phyloP scores from a whole-genome alignment of 2,113 vertebrate genomes.

The Pleuronectes platessa region DNA sequence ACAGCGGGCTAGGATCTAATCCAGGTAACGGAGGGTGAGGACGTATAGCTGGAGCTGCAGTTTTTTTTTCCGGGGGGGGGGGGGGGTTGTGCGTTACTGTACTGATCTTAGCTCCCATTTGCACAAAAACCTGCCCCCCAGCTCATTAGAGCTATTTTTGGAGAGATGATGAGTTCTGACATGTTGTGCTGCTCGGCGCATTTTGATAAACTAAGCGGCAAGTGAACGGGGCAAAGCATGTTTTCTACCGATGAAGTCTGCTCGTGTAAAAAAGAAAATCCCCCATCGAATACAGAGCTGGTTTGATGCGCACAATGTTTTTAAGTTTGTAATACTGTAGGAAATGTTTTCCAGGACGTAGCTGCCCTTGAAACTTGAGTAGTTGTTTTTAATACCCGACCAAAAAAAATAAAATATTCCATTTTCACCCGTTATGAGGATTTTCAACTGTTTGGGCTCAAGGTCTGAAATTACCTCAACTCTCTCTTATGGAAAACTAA shows the following conservation, averaged over 20 bases:
- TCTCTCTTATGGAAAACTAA: slow-evolving; percentile 33
- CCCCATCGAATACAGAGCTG: neutral
- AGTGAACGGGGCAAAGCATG: slow-evolving; percentile 32
- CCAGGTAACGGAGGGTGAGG: slow-evolving; percentile 52
- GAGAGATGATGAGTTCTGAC: slow-evolving; percentile 59
- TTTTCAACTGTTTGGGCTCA: slow-evolving; percentile 5
- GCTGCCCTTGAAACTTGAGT: slow-evolving; percentile 5
- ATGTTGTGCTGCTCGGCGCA: slow-evolving; percentile 38
- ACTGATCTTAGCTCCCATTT: slow-evolving; percentile 50
- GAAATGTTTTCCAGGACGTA: slow-evolving; percentile 9
- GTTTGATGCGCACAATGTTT: slow-evolving; percentile 10
- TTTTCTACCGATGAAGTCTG: slow-evolving; percentile 33
- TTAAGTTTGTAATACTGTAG: neutral
- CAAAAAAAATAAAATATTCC: neutral
- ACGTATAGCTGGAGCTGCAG: slow-evolving; percentile 49
- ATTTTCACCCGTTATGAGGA: neutral
- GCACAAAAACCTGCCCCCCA: neutral
- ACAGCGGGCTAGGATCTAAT: slow-evolving; percentile 49
- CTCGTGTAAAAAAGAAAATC: slow-evolving; percentile 13
- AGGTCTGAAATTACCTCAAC: neutral
- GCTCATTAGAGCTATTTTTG: slow-evolving; percentile 49
- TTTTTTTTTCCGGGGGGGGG: neutral
- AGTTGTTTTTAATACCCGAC: neutral
- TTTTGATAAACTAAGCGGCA: slow-evolving; percentile 43
- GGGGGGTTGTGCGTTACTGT: slow-evolving; percentile 29